Evolutionary conservation across 2,797 vertebrate genomes (phyloP), one percentile per base, ranked within the genome.

Genomic region (Pseudochaenichthys georgianus): DNA sequence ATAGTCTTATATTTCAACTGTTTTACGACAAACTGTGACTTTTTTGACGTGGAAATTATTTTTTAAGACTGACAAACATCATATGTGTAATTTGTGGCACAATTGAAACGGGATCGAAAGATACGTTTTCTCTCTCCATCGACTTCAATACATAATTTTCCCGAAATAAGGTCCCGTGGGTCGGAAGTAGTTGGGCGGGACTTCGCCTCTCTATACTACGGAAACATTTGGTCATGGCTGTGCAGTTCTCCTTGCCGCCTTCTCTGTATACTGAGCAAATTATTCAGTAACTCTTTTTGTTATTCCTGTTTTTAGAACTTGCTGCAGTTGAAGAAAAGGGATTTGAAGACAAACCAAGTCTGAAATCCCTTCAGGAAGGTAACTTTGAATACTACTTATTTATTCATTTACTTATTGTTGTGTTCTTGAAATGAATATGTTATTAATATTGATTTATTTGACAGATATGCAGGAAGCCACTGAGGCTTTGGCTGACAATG

Each of bases 301-400:
- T 71, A 28, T 51, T 1, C 53, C 51, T 60, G 57, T 31, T 13
- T 67, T 21, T 59, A 96, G 95, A 95, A 79, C 73, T 95, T 19
- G 70, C 71, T 82, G 78, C 65, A 59, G 60, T 94, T 64, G 88
- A 93, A 38, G 79, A 85, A 42, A 87, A 69, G 10, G 87, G 87
- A 16, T 63, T 53, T 2, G 82, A 82, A 46, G 81, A 90, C 60
- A 78, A 80, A 68, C 87, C 81, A 23, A 83, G 89, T 60, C 48
- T 95, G 48, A 92, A 90, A 73, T 86, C 87, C 5, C 77, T 72
- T 21, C 89, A 91, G 48, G 77, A 92, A 78, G 94, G 95, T 95
- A 82, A 62, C 8, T 38, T 38, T 38, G 9, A 10, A 0, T 16
- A 2, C 17, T 17, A 4, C 3, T 0, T 1, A 3, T 19, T 50